Percentiles rank a stretch among this genome's conserved stretches.
phyloP scores from a whole-genome alignment of 53 echinoderm and acorn worm genomes.

The Holothuria leucospilota region DNA sequence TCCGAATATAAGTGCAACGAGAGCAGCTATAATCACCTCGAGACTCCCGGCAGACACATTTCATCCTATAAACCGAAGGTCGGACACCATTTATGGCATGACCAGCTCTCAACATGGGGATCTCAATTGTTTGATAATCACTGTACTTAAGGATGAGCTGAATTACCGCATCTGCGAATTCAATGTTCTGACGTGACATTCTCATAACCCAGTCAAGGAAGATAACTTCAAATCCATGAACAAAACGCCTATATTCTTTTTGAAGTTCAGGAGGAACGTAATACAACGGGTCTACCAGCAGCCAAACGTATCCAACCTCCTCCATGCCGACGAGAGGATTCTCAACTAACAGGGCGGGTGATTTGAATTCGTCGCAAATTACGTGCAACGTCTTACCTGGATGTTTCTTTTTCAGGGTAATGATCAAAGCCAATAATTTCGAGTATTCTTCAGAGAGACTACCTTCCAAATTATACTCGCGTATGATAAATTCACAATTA shows the following conservation, averaged over 20 bases:
- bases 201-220: constrained; percentile 25
- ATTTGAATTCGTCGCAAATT: constrained; percentile 4
- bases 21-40: not conserved
- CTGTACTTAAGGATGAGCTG: not conserved
- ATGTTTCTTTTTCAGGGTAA: constrained; percentile 12
- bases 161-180: not conserved
- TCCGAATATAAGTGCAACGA: not conserved
- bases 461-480: not conserved
- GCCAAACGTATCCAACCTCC: constrained; percentile 1
- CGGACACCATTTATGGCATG: constrained; percentile 1
- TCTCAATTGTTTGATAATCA: not conserved
- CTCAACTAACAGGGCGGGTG: constrained; percentile 5
- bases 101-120: constrained; percentile 8
- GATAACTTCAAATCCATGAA: not conserved
- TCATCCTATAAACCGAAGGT: constrained; percentile 1
- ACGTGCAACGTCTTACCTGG: constrained; percentile 14
- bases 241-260: not conserved
- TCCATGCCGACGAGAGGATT: constrained; percentile 15
- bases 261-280: not conserved
- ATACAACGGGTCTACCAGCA: not conserved
- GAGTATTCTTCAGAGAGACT: not conserved
- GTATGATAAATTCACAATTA: not conserved
- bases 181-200: constrained; percentile 13
- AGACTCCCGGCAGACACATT: not conserved
- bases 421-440: constrained; percentile 3